Base-by-base conservation (phyloP, 2,113 vertebrate species). In the Cynocephalus volans region DNA sequence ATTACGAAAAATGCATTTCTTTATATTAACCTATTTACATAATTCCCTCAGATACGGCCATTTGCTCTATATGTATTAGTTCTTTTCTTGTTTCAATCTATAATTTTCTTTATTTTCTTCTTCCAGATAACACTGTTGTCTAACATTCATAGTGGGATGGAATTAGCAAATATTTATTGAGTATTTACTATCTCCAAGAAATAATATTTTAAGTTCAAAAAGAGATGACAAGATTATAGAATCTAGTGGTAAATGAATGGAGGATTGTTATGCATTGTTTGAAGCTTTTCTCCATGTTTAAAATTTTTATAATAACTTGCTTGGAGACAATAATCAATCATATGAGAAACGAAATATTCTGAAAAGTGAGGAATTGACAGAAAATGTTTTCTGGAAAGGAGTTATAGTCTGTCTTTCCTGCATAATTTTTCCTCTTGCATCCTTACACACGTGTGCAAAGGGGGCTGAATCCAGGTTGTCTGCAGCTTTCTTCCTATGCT, bases 91-190 rank as follows among this genome's bases (percentile, higher is more conserved):
- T 70, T 70, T 86, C 75, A 17, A 19, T 52, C 81, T 88, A 33
- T 76, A 60, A n/a, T 70, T 88, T 54, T 28, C 41, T 41, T 50
- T 90, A n/a, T 54, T 83, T 73, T 58, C n/a, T 85, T 75, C 50
- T 69, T 93, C 28, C 36, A 91, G 67, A 80, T 75, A 80, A 73
- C 23, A 54, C 3, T 28, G 26, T 41, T 41, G 41, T 76, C 31
- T 96, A 77, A 67, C 69, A 60, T 6, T 75, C 14, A 64, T 18
- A 23, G 24, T 77, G 5, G 19, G 41, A 88, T 72, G 24, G 52
- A 82, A 70, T 69, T 14, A 92, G 41, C 41, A 88, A 87, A 81
- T 87, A 86, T 33, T 75, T 14, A 81, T 87, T 86, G 36, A 65
- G 48, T 77, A 15, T 82, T 90, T 88, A 41, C 10, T 67, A 41